Base-by-base conservation (phyloP, 2,113 vertebrate species). In the Sceloporus tristichus region DNA sequence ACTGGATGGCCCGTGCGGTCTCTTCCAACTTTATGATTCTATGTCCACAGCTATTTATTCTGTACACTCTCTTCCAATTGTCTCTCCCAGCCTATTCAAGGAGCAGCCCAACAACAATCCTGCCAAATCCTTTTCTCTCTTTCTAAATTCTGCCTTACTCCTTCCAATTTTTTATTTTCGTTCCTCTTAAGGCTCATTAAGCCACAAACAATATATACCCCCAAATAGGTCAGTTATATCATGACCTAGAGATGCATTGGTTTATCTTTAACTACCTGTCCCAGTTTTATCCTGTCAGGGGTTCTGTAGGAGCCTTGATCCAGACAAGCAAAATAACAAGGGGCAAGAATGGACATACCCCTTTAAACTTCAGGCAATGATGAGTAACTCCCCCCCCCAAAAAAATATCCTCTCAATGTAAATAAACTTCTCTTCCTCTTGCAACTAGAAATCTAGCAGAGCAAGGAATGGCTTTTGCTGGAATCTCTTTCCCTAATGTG, bases 291-390 rank as follows among this genome's bases (percentile, higher is more conserved):
- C 14, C 38, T 83, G 9, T 40, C 0, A 48, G 56, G 0, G 79
- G 59, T 80, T 89, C 89, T 79, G 88, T 87, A 89, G 86, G 92
- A 87, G 66, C 6, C 38, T 1, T 5, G 38, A 65, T 84, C n/a
- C 21, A 75, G n/a, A 75, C 34, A 14, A 48, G 25, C 23, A 68
- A 25, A 23, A 82, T 62, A 66, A 9, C 38, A 13, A 38, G 11
- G 10, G 56, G 70, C 13, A 5, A 84, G 54, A 84, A 84, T 56
- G 53, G 38, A 42, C 21, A 79, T 25, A 79, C 25, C 48, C 2
- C 48, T 48, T 48, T 48, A 48, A 4, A 48, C 48, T 48, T 7
- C 48, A 56, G 40, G n/a, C 7, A 48, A 16, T 4, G 53, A 7
- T 9, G 11, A 13, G 42, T 53, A 48, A 48, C 48, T 48, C 48